Evolutionary conservation across 1,140 invertebrate species (phyloP).

Genomic region (Drosophila simulans): DNA sequence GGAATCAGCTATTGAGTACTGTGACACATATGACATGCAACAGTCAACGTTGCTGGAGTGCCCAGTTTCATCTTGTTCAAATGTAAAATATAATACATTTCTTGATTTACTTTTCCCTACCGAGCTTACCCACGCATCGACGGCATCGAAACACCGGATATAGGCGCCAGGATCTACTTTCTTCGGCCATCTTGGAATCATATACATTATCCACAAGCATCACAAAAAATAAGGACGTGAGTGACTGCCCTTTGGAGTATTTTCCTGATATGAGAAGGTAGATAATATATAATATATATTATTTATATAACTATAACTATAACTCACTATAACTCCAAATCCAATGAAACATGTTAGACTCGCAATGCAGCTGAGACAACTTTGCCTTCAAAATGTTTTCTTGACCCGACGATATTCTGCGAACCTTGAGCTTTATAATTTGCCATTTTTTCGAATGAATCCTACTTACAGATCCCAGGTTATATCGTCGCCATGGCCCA

Average conservation of each 20-base stretch:
- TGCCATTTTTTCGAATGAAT: not conserved
- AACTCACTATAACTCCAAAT: conserved; percentile 16
- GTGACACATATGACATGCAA: conserved; percentile 16
- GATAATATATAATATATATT: too few species aligned
- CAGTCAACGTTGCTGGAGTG: conserved; percentile 8
- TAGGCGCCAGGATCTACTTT: conserved; percentile 13
- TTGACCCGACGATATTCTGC: not conserved
- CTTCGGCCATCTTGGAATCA: not conserved
- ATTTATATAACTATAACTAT: not conserved
- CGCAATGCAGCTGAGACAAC: not conserved
- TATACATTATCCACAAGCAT: conserved; percentile 7
- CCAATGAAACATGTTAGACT: not conserved
- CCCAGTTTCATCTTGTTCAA: not conserved
- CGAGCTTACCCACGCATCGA: not conserved
- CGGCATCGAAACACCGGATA: conserved; percentile 23
- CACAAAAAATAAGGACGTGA: conserved; percentile 24
- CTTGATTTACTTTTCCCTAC: too few species aligned
- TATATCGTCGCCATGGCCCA: conserved; percentile 24
- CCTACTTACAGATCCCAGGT: conserved; percentile 28
- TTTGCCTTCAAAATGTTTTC: not conserved
- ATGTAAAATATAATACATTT: not conserved
- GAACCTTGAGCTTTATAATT: not conserved
- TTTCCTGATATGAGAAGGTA: not conserved
- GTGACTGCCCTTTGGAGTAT: conserved; percentile 15
- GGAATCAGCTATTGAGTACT: not conserved